Percentiles rank a stretch among this genome's conserved stretches.
phyloP scores from a whole-genome alignment of 2,113 vertebrate species.

The Plestiodon gilberti region DNA sequence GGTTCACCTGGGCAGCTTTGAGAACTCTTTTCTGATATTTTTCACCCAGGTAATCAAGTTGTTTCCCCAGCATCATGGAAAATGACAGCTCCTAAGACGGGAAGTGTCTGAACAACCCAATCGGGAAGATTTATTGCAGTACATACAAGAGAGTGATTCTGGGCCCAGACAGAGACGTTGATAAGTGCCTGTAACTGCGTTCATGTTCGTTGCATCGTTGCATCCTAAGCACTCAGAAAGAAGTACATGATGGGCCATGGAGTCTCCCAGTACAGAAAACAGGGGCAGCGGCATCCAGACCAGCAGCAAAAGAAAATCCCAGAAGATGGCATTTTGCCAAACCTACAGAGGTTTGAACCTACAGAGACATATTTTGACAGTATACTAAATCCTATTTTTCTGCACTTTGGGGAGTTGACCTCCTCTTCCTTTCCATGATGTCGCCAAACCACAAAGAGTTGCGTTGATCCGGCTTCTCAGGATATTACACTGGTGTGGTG shows the following conservation, averaged over 20 bases:
- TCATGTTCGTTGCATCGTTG: no score
- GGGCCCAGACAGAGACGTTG: neutral
- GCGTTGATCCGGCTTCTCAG: neutral
- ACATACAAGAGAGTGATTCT: neutral
- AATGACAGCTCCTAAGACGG: neutral
- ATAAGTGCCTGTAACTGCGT: neutral
- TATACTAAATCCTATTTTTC: no score
- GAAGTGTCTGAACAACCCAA: neutral
- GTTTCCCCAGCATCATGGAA: conserved; percentile 7
- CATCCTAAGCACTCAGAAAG: neutral
- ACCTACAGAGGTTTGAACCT: no score
- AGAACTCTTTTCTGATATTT: neutral
- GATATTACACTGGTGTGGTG: neutral
- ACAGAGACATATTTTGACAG: no score
- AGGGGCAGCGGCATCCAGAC: no score
- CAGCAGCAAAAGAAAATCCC: no score
- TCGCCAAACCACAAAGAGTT: neutral
- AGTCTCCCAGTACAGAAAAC: no score
- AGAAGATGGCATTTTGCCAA: no score
- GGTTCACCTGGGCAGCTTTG: neutral
- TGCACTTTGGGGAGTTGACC: no score
- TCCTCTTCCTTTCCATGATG: neutral
- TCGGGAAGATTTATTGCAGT: neutral
- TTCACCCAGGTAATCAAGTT: conserved; percentile 27
- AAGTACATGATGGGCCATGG: no score